These are phyloP conservation scores for Macrobrachium rosenbergii DNA, from an alignment of 1,140 invertebrate genomes.

Conservation along the genomic window DNA sequence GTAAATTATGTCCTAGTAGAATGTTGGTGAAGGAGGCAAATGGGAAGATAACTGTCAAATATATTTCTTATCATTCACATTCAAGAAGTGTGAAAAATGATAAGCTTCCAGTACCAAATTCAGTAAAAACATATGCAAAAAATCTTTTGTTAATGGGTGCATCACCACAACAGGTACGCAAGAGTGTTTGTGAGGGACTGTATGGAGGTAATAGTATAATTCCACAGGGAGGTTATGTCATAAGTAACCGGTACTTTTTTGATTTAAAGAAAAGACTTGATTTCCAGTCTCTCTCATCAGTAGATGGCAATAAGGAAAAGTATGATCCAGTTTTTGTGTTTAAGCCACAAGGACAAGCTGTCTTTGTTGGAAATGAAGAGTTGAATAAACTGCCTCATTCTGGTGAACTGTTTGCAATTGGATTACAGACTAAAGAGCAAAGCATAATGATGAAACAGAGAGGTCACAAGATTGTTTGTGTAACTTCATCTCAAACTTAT, in stretches of 20 bases:
- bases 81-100: background rate
- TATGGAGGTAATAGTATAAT: background rate
- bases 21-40: background rate
- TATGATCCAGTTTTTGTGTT: background rate
- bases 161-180: background rate
- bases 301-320: background rate
- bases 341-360: background rate
- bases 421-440: slow-evolving; percentile 5
- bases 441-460: background rate
- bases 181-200: background rate
- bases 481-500: background rate
- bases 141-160: background rate
- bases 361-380: background rate
- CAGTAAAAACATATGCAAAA: background rate
- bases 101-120: background rate
- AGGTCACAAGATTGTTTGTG: background rate
- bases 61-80: background rate
- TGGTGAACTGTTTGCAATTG: background rate
- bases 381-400: background rate
- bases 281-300: background rate
- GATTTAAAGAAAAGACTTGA: background rate
- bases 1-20: background rate
- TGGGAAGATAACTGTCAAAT: background rate
- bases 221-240: background rate
- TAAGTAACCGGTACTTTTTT: background rate